phyloP scores from a whole-genome alignment of 2,888 invertebrate genomes.

The Allolobophora icterica region DNA sequence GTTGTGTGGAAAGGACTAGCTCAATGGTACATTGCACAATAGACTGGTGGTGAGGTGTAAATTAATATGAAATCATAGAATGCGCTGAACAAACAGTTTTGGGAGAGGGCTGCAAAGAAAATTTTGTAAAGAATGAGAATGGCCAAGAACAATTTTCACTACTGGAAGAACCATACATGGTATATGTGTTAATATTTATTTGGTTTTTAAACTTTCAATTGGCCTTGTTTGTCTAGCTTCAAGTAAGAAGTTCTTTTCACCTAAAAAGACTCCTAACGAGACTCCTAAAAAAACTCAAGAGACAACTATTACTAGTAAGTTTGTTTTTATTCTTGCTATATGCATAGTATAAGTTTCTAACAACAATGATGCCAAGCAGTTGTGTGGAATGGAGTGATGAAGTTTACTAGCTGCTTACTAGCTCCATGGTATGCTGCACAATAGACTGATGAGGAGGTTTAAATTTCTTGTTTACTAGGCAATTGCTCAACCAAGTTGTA shows the following conservation, averaged over 20 bases:
- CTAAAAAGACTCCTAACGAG: background rate
- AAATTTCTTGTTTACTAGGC: conserved; percentile 5
- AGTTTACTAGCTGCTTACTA: no score
- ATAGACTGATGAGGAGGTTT: background rate
- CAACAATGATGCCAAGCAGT: background rate
- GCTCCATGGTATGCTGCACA: background rate
- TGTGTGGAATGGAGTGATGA: background rate
- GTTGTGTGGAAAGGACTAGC: background rate
- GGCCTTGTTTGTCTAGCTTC: background rate
- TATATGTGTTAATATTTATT: background rate
- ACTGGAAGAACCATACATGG: background rate
- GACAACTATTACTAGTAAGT: background rate
- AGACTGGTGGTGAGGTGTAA: background rate
- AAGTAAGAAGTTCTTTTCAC: background rate
- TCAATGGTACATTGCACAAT: background rate
- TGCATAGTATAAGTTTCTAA: background rate
- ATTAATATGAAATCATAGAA: background rate
- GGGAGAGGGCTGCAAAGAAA: background rate
- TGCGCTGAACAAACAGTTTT: background rate
- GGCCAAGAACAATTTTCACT: background rate
- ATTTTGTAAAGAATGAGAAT: background rate
- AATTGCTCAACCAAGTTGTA: background rate
- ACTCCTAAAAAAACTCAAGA: background rate
- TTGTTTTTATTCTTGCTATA: background rate
- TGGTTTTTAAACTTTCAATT: background rate